Base-by-base conservation (phyloP, 1,140 invertebrate species). In the Scaptomyza montana region DNA sequence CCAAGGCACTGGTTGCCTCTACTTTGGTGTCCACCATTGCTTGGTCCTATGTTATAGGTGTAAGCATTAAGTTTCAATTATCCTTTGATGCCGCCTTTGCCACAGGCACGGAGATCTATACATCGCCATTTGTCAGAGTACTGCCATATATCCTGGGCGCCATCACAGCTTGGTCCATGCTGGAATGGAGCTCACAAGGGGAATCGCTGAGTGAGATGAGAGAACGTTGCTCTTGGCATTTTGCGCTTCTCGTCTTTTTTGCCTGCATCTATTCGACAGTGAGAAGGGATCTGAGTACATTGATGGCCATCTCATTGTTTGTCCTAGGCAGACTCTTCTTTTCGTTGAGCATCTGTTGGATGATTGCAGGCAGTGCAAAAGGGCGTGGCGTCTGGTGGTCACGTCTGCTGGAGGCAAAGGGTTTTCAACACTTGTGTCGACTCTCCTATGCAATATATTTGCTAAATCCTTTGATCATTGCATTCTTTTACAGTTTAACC, bases 401-500 rank as follows among this genome's bases (percentile, higher is more conserved):
- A 5, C 81, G 90, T 12, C 67, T 92, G 30, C 64, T 92, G 62
- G 90, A 92, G 53, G 85, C 77, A 41, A 91, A 84, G 51, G 68
- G 89, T 1, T 92, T 92, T 50, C 90, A 92, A 54, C 91, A 92
- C n/a, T 57, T 92, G 19, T 92, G 92, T 77, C 78, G 90, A 2
- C 53, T 92, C 4, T 91, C 91, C 3, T 92, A 92, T 59, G 91
- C 77, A 43, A 92, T 92, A 13, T 92, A 92, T 46, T 67, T 92
- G 55, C 65, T 92, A 5, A 92, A 92, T 69, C 91, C 91, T 3
- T 62, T 92, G 49, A 74, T 92, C 25, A 91, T 92, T 25, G 80
- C 77, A 6, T 59, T 92, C 13, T 73, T 92, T 50, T 92, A 90
- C 46, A 82, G 89, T 21, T 54, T 89, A 7, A 89, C 90, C 0